Base-by-base conservation (phyloP, 30 jellyfish, hydroid and myxozoan species). In the Mastigias papua region DNA sequence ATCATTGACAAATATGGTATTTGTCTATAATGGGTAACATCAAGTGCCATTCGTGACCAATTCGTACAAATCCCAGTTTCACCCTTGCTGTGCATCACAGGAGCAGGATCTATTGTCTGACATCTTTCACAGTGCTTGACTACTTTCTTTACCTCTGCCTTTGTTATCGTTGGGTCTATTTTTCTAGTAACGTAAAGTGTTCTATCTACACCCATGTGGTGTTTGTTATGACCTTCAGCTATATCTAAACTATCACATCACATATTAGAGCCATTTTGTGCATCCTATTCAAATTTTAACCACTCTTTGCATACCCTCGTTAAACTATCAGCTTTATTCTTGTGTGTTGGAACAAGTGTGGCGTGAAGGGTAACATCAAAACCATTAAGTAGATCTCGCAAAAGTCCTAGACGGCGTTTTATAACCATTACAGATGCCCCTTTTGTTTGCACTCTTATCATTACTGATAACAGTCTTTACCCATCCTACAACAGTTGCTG, bases 161-260 rank as follows among this genome's bases (percentile, higher is more conserved):
- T 51, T 34, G 87, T 51, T 46, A 76, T 46, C 17, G 29, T 4
- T 76, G 48, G 62, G 26, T 32, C 61, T 21, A 69, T 31, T 32
- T 69, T 69, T 32, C 61, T 69, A 1, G 61, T 62, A 1, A 78
- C 4, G 33, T 60, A 57, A 1, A 78, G 63, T 2, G 78, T 50
- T 50, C 81, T 50, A 49, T 78, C 89, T 29, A 78, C 78, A 17
- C 89, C 89, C 76, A 78, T 13, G 63, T 78, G 89, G 27, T 78
- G 74, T 6, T n/a, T 49, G 21, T 74, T 74, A 74, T 74, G 86
- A 1, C 25, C 73, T 30, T 74, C 73, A 0, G 4, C 8, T 26
- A 54, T 54, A 48, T 72, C 68, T 19, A 34, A 35, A 1, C 84
- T n/a, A 25, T 33, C 31, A 22, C 68, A 48, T 9, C 84, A 72